Percentiles rank a stretch among this genome's conserved stretches.
Conservation (phyloP, 2,113 vertebrate species). For the Tinamus guttatus region DNA sequence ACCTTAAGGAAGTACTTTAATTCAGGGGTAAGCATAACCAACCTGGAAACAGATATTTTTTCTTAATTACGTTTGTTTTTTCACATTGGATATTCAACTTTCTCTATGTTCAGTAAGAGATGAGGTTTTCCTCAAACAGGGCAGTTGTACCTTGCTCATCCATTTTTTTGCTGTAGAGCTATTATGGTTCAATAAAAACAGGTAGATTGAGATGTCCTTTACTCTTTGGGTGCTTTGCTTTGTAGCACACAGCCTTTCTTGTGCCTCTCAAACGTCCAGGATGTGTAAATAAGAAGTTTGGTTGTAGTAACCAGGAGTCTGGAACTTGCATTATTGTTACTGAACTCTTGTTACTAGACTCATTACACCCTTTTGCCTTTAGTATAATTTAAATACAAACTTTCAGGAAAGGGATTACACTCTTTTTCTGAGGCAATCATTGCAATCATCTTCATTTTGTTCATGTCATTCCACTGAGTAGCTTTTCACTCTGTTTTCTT, state of each 20-base stretch:
- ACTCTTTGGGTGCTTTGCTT: background rate
- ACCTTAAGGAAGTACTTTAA: background rate
- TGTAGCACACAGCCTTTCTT: background rate
- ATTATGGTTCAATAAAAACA: background rate
- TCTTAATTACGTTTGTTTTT: background rate
- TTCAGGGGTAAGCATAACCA: background rate
- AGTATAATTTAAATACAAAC: background rate
- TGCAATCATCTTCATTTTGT: background rate
- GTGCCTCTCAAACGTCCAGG: background rate
- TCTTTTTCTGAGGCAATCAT: background rate
- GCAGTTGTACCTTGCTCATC: background rate
- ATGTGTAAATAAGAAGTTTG: background rate
- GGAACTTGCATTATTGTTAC: background rate
- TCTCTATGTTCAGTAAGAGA: background rate
- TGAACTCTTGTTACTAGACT: background rate
- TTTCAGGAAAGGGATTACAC: background rate
- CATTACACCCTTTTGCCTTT: background rate
- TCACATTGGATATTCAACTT: background rate
- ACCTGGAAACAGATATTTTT: background rate
- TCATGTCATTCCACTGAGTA: background rate
- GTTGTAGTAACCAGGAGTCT: background rate
- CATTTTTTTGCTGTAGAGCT: background rate
- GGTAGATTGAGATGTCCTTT: background rate
- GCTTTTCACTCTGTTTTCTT: background rate
- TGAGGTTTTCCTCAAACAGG: background rate